phyloP scores from a whole-genome alignment of 2,113 vertebrate genomes.

The Phalacrocorax brasilianus region DNA sequence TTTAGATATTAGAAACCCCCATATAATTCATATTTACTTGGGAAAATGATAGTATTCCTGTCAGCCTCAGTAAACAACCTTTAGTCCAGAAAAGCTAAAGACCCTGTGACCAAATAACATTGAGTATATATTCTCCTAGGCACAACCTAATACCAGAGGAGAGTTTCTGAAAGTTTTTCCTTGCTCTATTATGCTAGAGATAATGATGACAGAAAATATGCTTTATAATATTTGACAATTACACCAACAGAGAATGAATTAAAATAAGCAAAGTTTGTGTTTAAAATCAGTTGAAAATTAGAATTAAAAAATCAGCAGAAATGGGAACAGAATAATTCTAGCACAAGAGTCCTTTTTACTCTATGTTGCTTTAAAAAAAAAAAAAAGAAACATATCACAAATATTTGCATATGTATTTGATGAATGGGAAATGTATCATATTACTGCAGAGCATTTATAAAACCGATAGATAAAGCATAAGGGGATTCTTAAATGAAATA shows the following conservation, averaged over 20 bases:
- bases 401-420: background rate
- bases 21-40: background rate
- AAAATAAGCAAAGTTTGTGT: background rate
- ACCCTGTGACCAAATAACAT: background rate
- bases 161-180: background rate
- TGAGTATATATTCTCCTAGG: background rate
- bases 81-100: background rate
- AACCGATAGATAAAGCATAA: background rate
- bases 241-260: background rate
- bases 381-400: background rate
- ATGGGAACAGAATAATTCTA: background rate
- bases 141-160: background rate
- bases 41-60: background rate
- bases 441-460: background rate
- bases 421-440: background rate
- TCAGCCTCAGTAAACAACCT: background rate
- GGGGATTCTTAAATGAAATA: background rate
- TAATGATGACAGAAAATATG: background rate
- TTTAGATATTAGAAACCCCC: background rate
- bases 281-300: background rate
- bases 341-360: background rate
- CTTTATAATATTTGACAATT: background rate
- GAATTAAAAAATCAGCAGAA: background rate
- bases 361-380: background rate
- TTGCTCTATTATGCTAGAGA: background rate